Base-by-base conservation (phyloP, 92 coral and sea anemone species). In the Zoanthus sansibaricus region DNA sequence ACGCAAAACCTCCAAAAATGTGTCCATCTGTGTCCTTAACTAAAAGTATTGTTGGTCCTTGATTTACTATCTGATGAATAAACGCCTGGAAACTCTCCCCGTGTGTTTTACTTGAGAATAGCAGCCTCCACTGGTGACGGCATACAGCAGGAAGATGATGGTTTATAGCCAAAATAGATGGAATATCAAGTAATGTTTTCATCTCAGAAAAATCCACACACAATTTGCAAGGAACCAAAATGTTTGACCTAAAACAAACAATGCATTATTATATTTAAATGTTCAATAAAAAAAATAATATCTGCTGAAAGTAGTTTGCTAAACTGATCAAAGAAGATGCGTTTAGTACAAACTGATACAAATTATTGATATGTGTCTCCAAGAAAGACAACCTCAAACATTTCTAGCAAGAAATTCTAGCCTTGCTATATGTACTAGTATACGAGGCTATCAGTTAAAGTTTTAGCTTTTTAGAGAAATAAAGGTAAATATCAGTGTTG, bases 1-100 rank as follows among this genome's bases (percentile, higher is more conserved):
- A 94, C 5, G 99, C 99, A 87, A 96, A 96, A 32, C 98, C 98
- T 70, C 98, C 98, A 94, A 96, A 96, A 30, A 94, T 67, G 71
- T 91, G 90, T 13, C 98, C 98, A 66, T 89, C 92, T 25, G 84
- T 83, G 71, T 96, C 98, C 69, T 80, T 88, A 37, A 91, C 89
- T 12, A 94, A 77, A 20, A 96, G 72, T 6, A 94, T 11, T 9
- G 94, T 74, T 33, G 98, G 98, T 0, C 98, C 98, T 88, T 96
- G 98, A 80, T 96, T 94, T 18, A 82, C 82, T 9, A 96, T 94
- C 83, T 93, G 93, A 71, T 94, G 98, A 9, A 96, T 86, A 37
- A 96, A 92, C 11, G 98, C 90, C 77, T 90, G 94, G 85, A 96
- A 96, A 79, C 98, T 94, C 90, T 94, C 98, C 1, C 98, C 98